phyloP scores from a whole-genome alignment of 2,113 vertebrate genomes.

The Plecotus auritus region DNA sequence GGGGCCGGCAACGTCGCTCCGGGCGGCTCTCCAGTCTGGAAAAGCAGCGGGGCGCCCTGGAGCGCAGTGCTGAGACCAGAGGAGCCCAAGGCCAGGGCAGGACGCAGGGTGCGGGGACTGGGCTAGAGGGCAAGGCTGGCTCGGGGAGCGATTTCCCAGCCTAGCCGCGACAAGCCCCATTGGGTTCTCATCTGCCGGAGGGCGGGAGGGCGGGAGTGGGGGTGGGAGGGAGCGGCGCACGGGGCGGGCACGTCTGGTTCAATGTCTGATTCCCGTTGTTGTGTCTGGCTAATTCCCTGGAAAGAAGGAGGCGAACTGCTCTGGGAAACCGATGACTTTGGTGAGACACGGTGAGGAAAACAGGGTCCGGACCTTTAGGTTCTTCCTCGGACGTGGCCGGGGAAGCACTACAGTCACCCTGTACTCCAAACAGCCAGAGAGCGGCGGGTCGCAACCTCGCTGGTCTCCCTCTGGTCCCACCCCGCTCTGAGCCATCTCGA shows the following conservation, averaged over 20 bases:
- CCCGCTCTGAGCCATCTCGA: background rate
- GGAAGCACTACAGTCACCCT: conserved; percentile 32
- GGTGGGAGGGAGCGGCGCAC: background rate
- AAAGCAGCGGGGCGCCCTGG: background rate
- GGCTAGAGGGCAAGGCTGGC: background rate
- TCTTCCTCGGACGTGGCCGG: background rate
- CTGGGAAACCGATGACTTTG: background rate
- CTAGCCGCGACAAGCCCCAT: conserved; percentile 21
- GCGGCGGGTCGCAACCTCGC: conserved; percentile 27
- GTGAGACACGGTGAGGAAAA: conserved; percentile 5
- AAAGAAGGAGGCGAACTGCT: conserved; percentile 54
- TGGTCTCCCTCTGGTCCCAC: background rate
- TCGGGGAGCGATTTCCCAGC: background rate
- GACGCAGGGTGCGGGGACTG: background rate
- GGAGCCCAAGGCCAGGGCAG: background rate
- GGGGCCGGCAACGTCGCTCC: background rate
- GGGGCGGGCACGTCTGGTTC: conserved; percentile 70
- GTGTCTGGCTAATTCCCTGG: conserved; percentile 75
- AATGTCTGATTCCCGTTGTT: conserved; percentile 72
- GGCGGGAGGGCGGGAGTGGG: background rate
- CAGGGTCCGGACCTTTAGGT: background rate
- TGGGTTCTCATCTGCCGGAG: conserved; percentile 35
- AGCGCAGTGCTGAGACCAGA: background rate
- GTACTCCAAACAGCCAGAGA: background rate
- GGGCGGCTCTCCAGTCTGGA: conserved; percentile 13